Evolutionary conservation across 2,797 vertebrate species (phyloP).

Genomic region (Vultur gryphus): DNA sequence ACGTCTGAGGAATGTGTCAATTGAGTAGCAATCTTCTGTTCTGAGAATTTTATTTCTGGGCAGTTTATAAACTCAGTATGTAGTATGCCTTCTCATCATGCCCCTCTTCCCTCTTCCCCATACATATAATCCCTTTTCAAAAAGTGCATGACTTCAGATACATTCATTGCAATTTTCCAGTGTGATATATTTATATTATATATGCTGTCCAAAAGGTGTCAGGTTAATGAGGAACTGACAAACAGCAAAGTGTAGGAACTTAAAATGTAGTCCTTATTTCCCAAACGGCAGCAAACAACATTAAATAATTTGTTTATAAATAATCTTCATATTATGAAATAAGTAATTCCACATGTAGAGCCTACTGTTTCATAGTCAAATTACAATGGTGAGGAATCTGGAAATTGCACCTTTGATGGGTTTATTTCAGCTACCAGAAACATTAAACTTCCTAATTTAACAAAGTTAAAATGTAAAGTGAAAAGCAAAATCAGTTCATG

Average conservation of each 20-base stretch:
- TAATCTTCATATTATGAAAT: neutral
- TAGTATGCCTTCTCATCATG: neutral
- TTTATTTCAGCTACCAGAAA: neutral
- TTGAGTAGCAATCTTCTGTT: neutral
- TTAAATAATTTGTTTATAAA: neutral
- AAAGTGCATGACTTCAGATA: neutral
- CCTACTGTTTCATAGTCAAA: neutral
- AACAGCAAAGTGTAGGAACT: neutral
- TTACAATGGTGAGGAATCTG: neutral
- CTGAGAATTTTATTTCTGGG: neutral
- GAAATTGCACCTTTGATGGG: neutral
- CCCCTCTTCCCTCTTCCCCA: neutral
- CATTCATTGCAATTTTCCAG: neutral
- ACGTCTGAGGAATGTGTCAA: constrained; percentile 24
- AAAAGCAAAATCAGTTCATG: neutral
- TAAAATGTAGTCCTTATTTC: neutral
- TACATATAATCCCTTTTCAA: neutral
- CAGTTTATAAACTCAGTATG: neutral
- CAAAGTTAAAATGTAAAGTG: neutral
- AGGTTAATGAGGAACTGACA: neutral
- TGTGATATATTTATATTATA: neutral
- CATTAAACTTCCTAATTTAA: neutral
- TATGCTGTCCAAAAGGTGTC: neutral
- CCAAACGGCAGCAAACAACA: neutral
- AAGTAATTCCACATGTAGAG: neutral